phyloP scores from a whole-genome alignment of 2,797 vertebrate species.

The Spinibarbus caldwelli region DNA sequence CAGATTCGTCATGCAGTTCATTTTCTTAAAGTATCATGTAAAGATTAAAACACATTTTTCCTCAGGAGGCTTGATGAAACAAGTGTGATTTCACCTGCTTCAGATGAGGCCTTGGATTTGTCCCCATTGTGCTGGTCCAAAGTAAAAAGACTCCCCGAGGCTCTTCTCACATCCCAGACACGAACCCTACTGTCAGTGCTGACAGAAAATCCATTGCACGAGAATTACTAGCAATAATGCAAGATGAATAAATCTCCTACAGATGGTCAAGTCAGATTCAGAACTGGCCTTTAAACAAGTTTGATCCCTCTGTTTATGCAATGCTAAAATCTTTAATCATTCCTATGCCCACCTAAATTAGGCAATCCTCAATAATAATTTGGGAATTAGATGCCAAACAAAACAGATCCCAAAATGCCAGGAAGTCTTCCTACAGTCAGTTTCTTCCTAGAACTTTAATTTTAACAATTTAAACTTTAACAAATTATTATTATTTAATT shows the following conservation, averaged over 20 bases:
- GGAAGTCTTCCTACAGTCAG: background rate
- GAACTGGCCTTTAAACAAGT: background rate
- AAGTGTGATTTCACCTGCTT: slow-evolving; percentile 83
- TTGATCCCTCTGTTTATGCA: background rate
- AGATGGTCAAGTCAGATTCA: background rate
- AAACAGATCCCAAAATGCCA: background rate
- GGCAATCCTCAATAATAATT: background rate
- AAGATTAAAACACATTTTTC: background rate
- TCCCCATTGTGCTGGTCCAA: slow-evolving; percentile 95
- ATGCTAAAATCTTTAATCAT: background rate
- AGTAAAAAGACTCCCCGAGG: slow-evolving; percentile 88
- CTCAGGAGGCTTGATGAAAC: background rate
- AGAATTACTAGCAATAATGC: slow-evolving; percentile 2
- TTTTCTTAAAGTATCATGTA: background rate
- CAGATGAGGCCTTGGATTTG: slow-evolving; percentile 89
- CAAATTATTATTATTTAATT: too few species aligned
- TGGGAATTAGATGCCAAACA: background rate
- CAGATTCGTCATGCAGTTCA: background rate
- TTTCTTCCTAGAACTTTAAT: background rate
- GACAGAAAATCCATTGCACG: slow-evolving; percentile 26
- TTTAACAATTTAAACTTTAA: too few species aligned
- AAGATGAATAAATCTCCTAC: slow-evolving; percentile 10
- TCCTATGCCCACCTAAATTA: background rate
- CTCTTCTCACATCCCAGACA: slow-evolving; percentile 95
- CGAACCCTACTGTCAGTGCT: slow-evolving; percentile 94